Evolutionary conservation across 1,140 invertebrate genomes (phyloP), one percentile per base, ranked within the genome.

Genomic region (Meteorus sp.): DNA sequence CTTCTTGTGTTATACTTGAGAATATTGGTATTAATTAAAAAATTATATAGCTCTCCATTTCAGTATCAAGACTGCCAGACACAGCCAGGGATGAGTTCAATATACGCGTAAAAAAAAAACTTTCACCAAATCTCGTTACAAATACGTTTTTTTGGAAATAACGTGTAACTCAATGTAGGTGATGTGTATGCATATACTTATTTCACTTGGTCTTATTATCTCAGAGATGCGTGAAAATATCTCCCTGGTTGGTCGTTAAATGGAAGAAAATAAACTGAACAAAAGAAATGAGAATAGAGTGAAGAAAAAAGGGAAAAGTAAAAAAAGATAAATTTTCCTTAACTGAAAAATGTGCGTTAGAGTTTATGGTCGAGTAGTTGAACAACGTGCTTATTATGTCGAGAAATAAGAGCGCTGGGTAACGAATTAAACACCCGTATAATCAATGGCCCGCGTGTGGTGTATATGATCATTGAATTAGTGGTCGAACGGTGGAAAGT

Each of bases 381-480:
- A 27, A 52, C 50, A 52, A 52, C 50, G 33, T 52, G 50, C 50
- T 52, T 52, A 52, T 52, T 52, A 52, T 35, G 31, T 35, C 20
- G 50, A 37, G 33, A n/a, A 47, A 47, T 27, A 52, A 52, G 31
- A 43, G 33, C 33, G 22, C 17, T 3, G 48, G 54, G 15, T 52
- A 56, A 45, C 41, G 48, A 64, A 68, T 63, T 65, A 68, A 72
- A 69, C 50, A 57, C 45, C 53, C 54, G 63, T 63, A 45, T 71
- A 65, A 71, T 70, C 59, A 70, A 56, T 62, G 44, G 41, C 51
- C 62, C 57, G n/a, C n/a, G n/a, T n/a, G n/a, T n/a, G n/a, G n/a
- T n/a, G n/a, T n/a, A n/a, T 64, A 54, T 65, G 52, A 69, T 71
- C 67, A 67, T 71, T 71, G 64, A 72, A 71, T 72, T 68, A 70